These are phyloP conservation scores for Odontamblyopus rebecca DNA, from an alignment of 2,797 vertebrate genomes.

Conservation along the genomic window DNA sequence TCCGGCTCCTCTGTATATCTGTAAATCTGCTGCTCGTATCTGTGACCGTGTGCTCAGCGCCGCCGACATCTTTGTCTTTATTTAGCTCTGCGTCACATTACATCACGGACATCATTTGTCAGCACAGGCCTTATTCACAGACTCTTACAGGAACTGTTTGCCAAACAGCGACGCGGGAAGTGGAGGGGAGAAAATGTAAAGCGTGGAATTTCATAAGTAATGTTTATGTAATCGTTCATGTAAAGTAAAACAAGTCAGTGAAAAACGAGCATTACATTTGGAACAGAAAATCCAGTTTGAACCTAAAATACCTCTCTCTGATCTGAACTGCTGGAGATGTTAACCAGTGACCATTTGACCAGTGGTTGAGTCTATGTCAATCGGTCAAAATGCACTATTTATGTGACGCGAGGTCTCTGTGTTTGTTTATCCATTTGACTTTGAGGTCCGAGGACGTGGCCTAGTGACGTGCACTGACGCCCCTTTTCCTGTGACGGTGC, in stretches of 20 bases:
- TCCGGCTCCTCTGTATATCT: slow-evolving; percentile 9
- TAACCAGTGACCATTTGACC: no score
- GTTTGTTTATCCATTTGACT: no score
- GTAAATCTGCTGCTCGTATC: not conserved
- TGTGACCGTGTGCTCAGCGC: not conserved
- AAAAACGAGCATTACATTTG: not conserved
- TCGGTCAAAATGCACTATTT: no score
- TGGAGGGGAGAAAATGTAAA: not conserved
- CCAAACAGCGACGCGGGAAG: not conserved
- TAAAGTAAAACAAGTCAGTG: not conserved
- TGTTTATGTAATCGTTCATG: not conserved
- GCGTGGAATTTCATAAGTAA: not conserved
- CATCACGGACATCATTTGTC: slow-evolving; percentile 5
- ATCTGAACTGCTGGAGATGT: no score
- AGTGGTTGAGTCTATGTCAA: no score
- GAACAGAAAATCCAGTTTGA: not conserved
- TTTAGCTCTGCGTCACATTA: slow-evolving; percentile 5
- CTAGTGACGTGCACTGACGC: no score
- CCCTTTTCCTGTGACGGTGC: no score
- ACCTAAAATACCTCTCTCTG: no score
- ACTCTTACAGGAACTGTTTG: not conserved
- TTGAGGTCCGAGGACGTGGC: no score
- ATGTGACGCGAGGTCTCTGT: no score
- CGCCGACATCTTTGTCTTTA: slow-evolving; percentile 9
- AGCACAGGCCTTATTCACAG: not conserved